Evolutionary conservation across 2,888 invertebrate genomes (phyloP).

Genomic region (Sepioteuthis lessoniana): DNA sequence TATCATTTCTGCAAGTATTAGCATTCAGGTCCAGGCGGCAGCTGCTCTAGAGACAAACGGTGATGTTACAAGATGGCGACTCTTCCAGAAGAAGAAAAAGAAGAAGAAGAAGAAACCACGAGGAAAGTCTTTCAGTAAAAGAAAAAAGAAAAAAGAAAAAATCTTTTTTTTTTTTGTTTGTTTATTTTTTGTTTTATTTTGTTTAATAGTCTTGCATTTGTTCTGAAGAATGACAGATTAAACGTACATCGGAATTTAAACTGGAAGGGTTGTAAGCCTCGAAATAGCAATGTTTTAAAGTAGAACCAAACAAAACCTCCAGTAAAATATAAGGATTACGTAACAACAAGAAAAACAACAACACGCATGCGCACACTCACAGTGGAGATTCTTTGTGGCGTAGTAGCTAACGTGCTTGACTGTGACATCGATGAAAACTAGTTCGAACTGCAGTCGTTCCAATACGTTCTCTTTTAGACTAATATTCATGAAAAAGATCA

Average conservation of each 20-base stretch:
- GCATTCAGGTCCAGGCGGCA: background rate
- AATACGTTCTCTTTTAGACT: too few relatives aligned
- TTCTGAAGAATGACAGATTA: background rate
- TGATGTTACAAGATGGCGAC: background rate
- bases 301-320: background rate
- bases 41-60: background rate
- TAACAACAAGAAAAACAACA: background rate
- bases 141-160: background rate
- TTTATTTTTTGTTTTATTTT: background rate
- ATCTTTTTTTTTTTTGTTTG: too few relatives aligned
- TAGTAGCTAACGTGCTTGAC: too few relatives aligned
- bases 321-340: background rate
- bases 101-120: background rate
- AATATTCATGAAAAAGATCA: too few relatives aligned
- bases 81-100: too few relatives aligned
- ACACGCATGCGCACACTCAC: too few relatives aligned
- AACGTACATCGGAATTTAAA: background rate
- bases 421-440: too few relatives aligned
- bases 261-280: background rate
- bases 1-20: background rate
- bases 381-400: too few relatives aligned
- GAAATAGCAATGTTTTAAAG: background rate
- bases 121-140: background rate
- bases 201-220: background rate
- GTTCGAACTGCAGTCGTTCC: too few relatives aligned